phyloP scores from a whole-genome alignment of 2,888 invertebrate genomes.

The Cryptocephalus moraei region DNA sequence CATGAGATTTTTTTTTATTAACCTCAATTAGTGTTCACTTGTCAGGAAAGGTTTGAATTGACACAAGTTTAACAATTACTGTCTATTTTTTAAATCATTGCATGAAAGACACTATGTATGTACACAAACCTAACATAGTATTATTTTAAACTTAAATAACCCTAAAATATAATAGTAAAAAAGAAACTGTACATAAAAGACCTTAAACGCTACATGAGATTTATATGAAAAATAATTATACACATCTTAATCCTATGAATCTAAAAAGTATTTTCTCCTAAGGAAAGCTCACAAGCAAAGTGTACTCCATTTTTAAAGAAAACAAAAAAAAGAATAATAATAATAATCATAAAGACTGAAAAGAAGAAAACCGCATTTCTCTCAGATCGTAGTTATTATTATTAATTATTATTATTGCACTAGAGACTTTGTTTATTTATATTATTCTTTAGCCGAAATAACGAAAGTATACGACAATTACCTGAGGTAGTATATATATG shows the following conservation, averaged over 20 bases:
- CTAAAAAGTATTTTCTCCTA: constrained; percentile 18
- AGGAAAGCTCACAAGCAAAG: constrained; percentile 23
- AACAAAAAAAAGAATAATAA: too few species aligned
- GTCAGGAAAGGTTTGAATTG: too few species aligned
- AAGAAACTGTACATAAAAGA: constrained; percentile 27
- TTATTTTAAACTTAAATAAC: constrained; percentile 22
- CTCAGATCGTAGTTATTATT: background rate
- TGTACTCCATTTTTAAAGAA: background rate
- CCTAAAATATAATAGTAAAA: constrained; percentile 22
- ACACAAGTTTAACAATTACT: constrained; percentile 20
- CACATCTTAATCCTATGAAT: constrained; percentile 24
- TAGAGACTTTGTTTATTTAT: constrained; percentile 14
- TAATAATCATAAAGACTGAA: constrained; percentile 8
- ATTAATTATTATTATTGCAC: constrained; percentile 23
- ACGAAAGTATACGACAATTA: constrained; percentile 24
- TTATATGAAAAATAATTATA: constrained; percentile 29
- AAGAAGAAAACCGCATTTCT: constrained; percentile 3
- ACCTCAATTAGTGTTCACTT: too few species aligned
- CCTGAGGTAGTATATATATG: constrained; percentile 28
- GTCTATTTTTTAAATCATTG: constrained; percentile 28
- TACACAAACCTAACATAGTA: constrained; percentile 18
- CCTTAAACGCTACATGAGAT: constrained; percentile 26
- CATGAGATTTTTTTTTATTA: too few species aligned
- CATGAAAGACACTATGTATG: constrained; percentile 26
- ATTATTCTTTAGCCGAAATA: constrained; percentile 20